Percentiles rank a stretch among this genome's conserved stretches.
Conservation (phyloP, 2,113 vertebrate genomes). For the Delphinus delphis region DNA sequence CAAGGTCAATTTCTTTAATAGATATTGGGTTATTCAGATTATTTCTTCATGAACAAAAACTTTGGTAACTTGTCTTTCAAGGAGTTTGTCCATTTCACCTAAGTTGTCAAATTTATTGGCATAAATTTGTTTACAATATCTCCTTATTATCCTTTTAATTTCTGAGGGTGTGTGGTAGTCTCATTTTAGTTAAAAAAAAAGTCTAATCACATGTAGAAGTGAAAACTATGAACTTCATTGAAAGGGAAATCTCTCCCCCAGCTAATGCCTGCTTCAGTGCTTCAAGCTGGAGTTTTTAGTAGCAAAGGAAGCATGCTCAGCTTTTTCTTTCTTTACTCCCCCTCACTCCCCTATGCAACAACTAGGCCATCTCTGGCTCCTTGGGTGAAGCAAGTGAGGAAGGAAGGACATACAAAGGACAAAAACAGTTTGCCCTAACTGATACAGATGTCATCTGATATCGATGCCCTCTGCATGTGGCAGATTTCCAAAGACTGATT, state of each 20-base stretch:
- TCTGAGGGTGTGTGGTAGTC: neutral
- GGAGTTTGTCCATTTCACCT: neutral
- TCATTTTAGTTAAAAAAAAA: neutral
- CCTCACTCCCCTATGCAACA: neutral
- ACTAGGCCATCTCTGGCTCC: neutral
- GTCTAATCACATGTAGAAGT: neutral
- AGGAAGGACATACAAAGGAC: neutral
- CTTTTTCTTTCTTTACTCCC: neutral
- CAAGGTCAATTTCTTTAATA: neutral
- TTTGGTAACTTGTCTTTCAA: neutral
- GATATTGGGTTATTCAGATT: conserved; percentile 1
- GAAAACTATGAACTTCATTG: neutral
- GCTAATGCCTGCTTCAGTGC: neutral
- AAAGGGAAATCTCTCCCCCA: neutral
- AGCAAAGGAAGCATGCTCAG: neutral
- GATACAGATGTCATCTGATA: neutral
- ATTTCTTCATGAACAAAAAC: neutral
- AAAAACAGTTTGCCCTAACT: neutral
- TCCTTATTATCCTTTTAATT: neutral
- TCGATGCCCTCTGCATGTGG: neutral
- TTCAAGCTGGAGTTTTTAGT: neutral
- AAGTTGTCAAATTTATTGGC: neutral
- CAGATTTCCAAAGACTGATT: neutral
- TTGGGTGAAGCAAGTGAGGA: neutral
- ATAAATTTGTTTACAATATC: conserved; percentile 15